These are phyloP conservation scores for Morinoia aosen DNA, from an alignment of 2,888 invertebrate genomes.

Conservation along the genomic window DNA sequence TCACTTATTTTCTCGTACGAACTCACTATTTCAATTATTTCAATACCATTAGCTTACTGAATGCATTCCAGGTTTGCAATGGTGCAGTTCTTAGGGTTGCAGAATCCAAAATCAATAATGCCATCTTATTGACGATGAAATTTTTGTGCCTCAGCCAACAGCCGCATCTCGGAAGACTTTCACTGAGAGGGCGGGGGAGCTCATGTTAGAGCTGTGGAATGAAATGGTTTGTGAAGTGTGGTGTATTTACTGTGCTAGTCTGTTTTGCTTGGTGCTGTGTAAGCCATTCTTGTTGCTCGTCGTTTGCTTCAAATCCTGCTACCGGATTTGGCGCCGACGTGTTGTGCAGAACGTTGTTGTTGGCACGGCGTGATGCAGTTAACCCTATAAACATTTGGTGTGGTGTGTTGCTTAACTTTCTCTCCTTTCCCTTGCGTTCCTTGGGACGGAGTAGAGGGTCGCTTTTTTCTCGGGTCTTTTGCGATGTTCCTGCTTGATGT, in stretches of 20 bases:
- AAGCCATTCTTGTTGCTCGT: neutral
- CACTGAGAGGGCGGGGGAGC: slow-evolving; percentile 57
- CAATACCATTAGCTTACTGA: neutral
- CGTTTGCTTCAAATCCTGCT: neutral
- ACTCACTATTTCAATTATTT: neutral
- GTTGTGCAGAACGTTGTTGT: neutral
- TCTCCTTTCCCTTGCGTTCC: neutral
- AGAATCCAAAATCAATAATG: neutral
- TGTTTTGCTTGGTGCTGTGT: neutral
- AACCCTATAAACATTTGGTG: neutral
- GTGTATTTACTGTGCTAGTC: neutral
- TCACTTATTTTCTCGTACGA: neutral
- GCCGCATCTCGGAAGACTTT: slow-evolving; percentile 55
- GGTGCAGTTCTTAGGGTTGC: neutral
- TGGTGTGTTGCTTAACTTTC: slow-evolving; percentile 13
- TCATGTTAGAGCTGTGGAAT: slow-evolving; percentile 61
- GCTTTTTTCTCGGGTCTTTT: neutral
- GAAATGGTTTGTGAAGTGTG: slow-evolving; percentile 56
- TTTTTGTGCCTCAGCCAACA: slow-evolving; percentile 8
- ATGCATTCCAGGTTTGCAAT: neutral
- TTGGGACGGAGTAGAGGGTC: neutral
- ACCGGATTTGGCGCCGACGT: neutral
- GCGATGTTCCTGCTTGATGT: neutral
- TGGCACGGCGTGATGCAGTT: neutral
- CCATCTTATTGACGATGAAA: neutral